Percentiles rank a stretch among this genome's conserved stretches.
Evolutionary conservation across 2,113 vertebrate genomes (phyloP).

Genomic region (Anthoscopus minutus): DNA sequence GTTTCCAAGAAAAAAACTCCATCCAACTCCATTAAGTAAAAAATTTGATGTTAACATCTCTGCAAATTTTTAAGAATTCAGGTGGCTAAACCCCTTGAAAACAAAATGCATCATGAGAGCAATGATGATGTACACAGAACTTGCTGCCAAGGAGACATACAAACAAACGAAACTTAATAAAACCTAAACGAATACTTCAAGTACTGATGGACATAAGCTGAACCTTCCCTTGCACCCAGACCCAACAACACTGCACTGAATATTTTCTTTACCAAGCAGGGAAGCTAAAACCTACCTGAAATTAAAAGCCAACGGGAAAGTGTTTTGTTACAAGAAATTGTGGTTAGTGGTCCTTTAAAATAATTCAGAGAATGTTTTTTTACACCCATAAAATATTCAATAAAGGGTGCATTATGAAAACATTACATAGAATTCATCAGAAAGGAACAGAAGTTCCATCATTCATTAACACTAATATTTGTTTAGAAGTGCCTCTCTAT

Average conservation of each 20-base stretch:
- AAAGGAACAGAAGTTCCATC: constrained; percentile 53
- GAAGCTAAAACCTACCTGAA: background rate
- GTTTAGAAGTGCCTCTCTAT: constrained; percentile 54
- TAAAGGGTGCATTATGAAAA: constrained; percentile 3
- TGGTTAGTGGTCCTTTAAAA: background rate
- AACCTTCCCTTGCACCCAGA: background rate
- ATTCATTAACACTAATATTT: constrained; percentile 68
- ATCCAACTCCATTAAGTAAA: background rate
- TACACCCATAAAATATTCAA: background rate
- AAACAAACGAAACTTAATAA: background rate
- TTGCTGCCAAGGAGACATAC: background rate
- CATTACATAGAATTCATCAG: constrained; percentile 42
- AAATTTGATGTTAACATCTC: background rate
- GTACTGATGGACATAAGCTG: background rate
- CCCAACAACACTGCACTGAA: background rate
- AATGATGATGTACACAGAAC: background rate
- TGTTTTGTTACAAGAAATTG: background rate
- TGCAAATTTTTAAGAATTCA: background rate
- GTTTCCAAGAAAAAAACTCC: background rate
- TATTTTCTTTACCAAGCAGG: background rate
- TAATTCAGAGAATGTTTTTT: background rate
- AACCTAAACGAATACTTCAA: background rate
- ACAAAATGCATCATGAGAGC: background rate
- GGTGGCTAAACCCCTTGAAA: background rate
- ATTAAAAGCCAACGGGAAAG: background rate